Percentiles rank a stretch among this genome's conserved stretches.
These are phyloP conservation scores for Turdus rufiventris DNA, from an alignment of 2,113 vertebrate species.

Conservation along the genomic window DNA sequence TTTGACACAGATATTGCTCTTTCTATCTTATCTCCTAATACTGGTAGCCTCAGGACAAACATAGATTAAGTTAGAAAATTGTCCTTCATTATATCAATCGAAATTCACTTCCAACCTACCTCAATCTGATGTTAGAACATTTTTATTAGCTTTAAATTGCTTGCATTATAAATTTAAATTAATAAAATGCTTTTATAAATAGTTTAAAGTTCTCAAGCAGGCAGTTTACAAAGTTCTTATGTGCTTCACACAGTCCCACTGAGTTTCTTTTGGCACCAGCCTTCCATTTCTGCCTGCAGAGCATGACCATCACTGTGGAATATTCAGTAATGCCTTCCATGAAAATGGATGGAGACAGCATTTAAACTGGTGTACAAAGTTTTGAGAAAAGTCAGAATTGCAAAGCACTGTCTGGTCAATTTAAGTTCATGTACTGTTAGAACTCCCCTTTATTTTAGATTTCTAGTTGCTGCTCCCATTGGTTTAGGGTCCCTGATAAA, in stretches of 20 bases:
- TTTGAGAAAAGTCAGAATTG: background rate
- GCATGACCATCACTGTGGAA: background rate
- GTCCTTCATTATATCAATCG: conserved; percentile 40
- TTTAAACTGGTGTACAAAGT: background rate
- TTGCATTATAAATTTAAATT: conserved; percentile 4
- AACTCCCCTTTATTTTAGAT: background rate
- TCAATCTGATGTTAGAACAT: background rate
- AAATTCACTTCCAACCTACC: background rate
- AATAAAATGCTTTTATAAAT: background rate
- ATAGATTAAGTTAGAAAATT: conserved; percentile 1
- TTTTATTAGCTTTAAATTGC: conserved; percentile 15
- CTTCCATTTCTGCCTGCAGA: background rate
- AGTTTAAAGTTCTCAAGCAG: background rate
- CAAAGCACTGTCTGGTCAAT: background rate
- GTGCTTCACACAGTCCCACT: background rate
- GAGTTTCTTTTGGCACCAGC: background rate
- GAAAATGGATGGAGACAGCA: background rate
- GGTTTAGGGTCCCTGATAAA: background rate
- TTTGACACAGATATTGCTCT: conserved; percentile 27
- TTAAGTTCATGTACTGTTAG: background rate
- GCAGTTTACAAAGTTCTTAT: background rate
- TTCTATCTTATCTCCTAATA: conserved; percentile 42
- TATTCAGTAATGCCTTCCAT: background rate
- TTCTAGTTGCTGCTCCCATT: background rate
- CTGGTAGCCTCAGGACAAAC: conserved; percentile 41